phyloP scores from a whole-genome alignment of 2,113 vertebrate genomes.

The Seriola rivoliana region DNA sequence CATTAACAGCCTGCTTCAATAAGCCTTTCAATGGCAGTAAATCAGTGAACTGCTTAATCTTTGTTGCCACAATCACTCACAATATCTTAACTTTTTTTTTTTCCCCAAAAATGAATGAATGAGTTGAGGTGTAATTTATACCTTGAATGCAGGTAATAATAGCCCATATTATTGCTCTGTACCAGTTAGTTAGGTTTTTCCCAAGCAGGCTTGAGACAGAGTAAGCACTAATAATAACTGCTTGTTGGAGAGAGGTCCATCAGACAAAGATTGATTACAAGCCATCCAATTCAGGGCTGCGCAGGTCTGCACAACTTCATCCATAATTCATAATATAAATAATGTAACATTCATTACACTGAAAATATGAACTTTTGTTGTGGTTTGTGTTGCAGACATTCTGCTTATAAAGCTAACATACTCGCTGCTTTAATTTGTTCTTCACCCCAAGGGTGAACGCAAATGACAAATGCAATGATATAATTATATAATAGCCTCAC shows the following conservation, averaged over 20 bases:
- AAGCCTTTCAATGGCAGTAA: slow-evolving; percentile 58
- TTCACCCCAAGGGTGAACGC: slow-evolving; percentile 80
- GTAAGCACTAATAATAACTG: slow-evolving; percentile 77
- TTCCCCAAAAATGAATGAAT: slow-evolving; percentile 17
- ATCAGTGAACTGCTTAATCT: slow-evolving; percentile 61
- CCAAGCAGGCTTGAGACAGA: slow-evolving; percentile 44
- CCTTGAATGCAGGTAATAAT: slow-evolving; percentile 54
- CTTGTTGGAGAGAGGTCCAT: slow-evolving; percentile 75
- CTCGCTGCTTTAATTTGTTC: slow-evolving; percentile 84
- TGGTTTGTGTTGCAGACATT: slow-evolving; percentile 72
- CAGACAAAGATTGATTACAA: slow-evolving; percentile 81
- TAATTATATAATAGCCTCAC: slow-evolving; percentile 79
- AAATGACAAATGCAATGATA: slow-evolving; percentile 84
- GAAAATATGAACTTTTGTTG: slow-evolving; percentile 84
- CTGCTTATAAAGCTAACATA: slow-evolving; percentile 82
- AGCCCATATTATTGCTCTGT: slow-evolving; percentile 35
- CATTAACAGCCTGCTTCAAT: slow-evolving; percentile 66
- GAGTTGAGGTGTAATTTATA: slow-evolving; percentile 45
- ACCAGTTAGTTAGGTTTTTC: slow-evolving; percentile 30
- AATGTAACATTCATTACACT: slow-evolving; percentile 86
- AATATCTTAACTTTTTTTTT: slow-evolving; percentile 58
- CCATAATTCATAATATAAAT: slow-evolving; percentile 87
- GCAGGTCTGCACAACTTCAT: slow-evolving; percentile 79
- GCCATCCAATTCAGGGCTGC: slow-evolving; percentile 65
- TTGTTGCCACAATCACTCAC: slow-evolving; percentile 43